Percentiles rank a stretch among this genome's conserved stretches.
Conservation (phyloP, 2,888 invertebrate genomes). For the Yponomeuta plumbellus region DNA sequence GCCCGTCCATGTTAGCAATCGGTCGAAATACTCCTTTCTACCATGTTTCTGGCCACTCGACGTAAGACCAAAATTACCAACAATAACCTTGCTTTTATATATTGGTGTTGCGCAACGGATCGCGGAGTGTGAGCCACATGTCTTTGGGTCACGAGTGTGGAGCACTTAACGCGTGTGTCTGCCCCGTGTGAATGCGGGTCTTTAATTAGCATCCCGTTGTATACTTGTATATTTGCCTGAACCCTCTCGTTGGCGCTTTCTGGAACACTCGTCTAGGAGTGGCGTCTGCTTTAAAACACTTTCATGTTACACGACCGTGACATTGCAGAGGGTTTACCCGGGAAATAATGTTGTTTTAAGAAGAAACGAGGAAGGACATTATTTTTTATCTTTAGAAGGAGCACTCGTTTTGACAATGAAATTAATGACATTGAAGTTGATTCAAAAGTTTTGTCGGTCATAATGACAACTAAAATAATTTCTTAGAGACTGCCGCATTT, state of each 20-base stretch:
- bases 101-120: neutral
- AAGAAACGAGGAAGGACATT: too few relatives aligned
- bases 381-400: too few relatives aligned
- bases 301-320: too few relatives aligned
- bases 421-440: too few relatives aligned
- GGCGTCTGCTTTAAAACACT: too few relatives aligned
- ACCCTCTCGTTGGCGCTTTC: neutral
- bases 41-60: constrained; percentile 23
- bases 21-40: constrained; percentile 17
- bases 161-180: neutral
- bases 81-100: constrained; percentile 37
- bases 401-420: too few relatives aligned
- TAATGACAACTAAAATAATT: too few relatives aligned
- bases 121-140: neutral
- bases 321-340: too few relatives aligned
- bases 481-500: too few relatives aligned
- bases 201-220: neutral
- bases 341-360: too few relatives aligned
- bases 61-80: constrained; percentile 47
- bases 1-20: constrained; percentile 32
- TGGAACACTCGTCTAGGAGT: too few relatives aligned
- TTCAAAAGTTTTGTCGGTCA: too few relatives aligned
- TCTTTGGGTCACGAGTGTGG: neutral
- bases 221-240: neutral
- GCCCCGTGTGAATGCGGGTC: neutral